A percentile compares a stretch with the other conserved stretches of the same genome.
phyloP scores from a whole-genome alignment of 2,113 vertebrate species.

The Suricata suricatta region DNA sequence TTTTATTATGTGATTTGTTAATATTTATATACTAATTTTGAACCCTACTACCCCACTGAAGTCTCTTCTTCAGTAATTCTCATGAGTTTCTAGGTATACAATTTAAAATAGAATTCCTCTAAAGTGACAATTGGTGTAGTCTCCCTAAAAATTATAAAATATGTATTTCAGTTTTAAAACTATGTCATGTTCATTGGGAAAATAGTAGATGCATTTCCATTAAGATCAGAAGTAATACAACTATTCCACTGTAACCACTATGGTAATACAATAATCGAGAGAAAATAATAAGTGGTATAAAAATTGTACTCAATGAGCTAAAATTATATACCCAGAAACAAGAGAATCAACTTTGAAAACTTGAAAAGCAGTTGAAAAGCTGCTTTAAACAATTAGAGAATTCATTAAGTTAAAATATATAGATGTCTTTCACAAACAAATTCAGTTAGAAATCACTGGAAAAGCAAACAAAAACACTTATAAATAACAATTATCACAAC shows the following conservation, averaged over 20 bases:
- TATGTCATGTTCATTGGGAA: neutral
- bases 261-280: neutral
- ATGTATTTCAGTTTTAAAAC: neutral
- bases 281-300: neutral
- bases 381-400: neutral
- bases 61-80: neutral
- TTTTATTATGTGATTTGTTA: neutral
- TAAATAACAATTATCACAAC: neutral
- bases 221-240: neutral
- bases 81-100: neutral
- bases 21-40: neutral
- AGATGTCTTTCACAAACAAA: neutral
- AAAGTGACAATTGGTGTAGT: neutral
- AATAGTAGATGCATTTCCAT: neutral
- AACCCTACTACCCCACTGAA: neutral
- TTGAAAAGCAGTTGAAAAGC: neutral
- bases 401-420: neutral
- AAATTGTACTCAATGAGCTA: neutral
- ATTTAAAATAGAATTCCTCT: neutral
- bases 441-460: neutral
- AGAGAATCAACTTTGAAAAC: neutral
- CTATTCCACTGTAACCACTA: neutral
- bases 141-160: neutral
- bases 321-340: neutral
- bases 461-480: neutral